A percentile compares a stretch with the other conserved stretches of the same genome.
Conservation (phyloP, 2,797 vertebrate genomes). For the Morus bassanus region DNA sequence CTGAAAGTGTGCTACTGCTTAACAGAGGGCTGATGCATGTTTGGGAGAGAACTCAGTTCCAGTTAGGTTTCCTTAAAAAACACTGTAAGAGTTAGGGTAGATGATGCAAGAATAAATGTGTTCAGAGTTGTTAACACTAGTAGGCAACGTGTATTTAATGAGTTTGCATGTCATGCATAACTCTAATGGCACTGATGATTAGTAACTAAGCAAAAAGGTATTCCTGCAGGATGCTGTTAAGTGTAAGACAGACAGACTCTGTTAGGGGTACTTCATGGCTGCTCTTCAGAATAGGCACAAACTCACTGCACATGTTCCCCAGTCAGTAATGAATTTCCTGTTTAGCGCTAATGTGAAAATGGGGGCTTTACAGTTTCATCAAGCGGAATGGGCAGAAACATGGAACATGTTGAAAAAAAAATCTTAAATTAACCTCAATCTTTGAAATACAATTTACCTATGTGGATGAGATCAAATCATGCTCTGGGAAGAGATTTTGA, state of each 20-base stretch:
- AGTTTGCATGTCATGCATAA: not conserved
- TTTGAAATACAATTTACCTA: not conserved
- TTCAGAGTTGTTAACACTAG: not conserved
- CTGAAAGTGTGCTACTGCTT: not conserved
- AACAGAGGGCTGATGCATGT: not conserved
- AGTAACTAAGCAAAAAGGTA: not conserved
- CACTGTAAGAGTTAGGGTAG: not conserved
- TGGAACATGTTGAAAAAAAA: not conserved
- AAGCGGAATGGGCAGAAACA: fast-evolving
- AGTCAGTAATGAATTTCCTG: not conserved
- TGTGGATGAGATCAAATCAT: not conserved
- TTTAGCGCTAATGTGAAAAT: not conserved
- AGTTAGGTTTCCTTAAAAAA: not conserved
- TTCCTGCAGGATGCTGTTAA: not conserved
- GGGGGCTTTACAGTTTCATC: not conserved
- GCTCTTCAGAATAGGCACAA: not conserved
- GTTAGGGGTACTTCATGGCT: not conserved
- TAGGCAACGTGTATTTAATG: not conserved
- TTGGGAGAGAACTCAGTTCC: not conserved
- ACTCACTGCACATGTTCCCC: not conserved
- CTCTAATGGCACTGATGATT: not conserved
- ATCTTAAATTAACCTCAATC: not conserved
- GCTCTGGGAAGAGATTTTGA: not conserved
- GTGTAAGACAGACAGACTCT: not conserved
- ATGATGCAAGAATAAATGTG: not conserved